Base-by-base conservation (phyloP, 2,888 invertebrate species). In the Augochlorella aurata region DNA sequence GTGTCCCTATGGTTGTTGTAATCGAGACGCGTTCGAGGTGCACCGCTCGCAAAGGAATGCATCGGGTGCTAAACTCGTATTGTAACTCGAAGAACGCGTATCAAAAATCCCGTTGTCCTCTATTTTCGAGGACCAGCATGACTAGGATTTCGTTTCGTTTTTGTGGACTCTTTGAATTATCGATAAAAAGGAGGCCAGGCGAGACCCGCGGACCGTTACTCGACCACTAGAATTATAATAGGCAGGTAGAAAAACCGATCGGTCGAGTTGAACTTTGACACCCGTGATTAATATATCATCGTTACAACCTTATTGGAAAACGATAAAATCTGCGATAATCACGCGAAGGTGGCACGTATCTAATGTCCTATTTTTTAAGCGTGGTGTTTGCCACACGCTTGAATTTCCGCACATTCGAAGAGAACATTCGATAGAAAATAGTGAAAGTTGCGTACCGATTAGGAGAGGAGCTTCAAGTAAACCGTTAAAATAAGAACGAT, bases 91-190 rank as follows among this genome's bases (percentile, higher is more conserved):
- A 45, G 58, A 71, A 77, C 29, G 50, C 18, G 71, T 21, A 61
- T 61, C 45, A 29, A 50, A 54, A 50, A 76, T n/a, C 9, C 18
- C n/a, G 45, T 5, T 12, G 24, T n/a, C 24, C 63, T 72, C 44
- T 77, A 69, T 72, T 80, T 72, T 73, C 54, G 65, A 77, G 52
- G 21, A 49, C 38, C 47, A 16, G 21, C 16, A 14, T 10, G 16
- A 44, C 72, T 47, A 49, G 68, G n/a, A 65, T 73, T 44, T 63
- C 54, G 72, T 73, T 65, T 69, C 14, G 52, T 29, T 38, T 52
- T 18, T 1, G 14, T 49, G 21, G 21, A 66, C 18, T 47, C 58
- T 47, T 44, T 58, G 2, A 45, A 24, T 29, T 66, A 65, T 21
- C 10, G 21, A 52, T n/a, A 38, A 38, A 38, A 70, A 66, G 54